Evolutionary conservation across 1,140 invertebrate genomes (phyloP), one percentile per base, ranked within the genome.

Genomic region (Drosophila sp.): DNA sequence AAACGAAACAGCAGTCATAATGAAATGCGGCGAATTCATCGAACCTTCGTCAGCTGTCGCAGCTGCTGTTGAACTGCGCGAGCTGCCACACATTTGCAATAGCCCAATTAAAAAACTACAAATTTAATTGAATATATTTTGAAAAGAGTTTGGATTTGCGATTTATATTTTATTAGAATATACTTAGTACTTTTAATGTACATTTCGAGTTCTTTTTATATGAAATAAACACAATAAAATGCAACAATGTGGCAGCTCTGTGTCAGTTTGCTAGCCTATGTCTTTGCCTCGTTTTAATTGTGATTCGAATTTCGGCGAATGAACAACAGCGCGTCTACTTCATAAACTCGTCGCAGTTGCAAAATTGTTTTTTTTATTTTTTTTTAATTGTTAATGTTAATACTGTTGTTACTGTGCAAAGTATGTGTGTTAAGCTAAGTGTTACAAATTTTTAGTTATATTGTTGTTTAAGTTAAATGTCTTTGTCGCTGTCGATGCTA

Each of bases 21-120:
- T 5, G 2, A 32, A 65, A 38, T 40, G 27, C 61, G 67, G 67
- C 67, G 67, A 71, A 71, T 71, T 71, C 34, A 8, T 11, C 25
- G 34, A 4, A 2, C 14, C 29, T 45, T 13, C 27, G 38, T 54
- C 38, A 54, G 36, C 27, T 40, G 27, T 13, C 18, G n/a, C 36
- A 32, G 34, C 50, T 48, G 58, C 9, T 38, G 25, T 14, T 18
- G 13, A 34, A 21, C 16, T 16, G 14, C 8, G 14, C 3, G 45
- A 13, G 61, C 50, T 65, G 61, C 67, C 67, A 71, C 32, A 34
- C 18, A 2, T 13, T 2, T 46, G 4, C 7, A 58, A 13, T 25
- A 11, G 14, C 11, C 6, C 7, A 16, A n/a, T 50, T 48, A 5
- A 7, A 1, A 51, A 14, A 32, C 34, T 7, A 51, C 5, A n/a